Evolutionary conservation across 37 sponge, comb jelly and placozoan species (phyloP).

Genomic region (Oopsacas minuta): DNA sequence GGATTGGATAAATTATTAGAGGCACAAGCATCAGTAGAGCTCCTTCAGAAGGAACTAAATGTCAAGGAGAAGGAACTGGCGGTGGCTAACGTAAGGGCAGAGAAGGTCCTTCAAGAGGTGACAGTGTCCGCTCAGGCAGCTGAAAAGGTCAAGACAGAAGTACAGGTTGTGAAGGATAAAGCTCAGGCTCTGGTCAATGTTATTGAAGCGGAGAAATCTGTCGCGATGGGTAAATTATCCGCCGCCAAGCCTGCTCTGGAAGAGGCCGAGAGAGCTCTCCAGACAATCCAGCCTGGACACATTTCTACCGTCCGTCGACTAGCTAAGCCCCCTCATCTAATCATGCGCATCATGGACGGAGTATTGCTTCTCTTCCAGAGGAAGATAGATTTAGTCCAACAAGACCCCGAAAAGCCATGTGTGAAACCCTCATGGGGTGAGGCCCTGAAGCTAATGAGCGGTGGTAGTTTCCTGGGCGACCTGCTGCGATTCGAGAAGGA

Average conservation of each 20-base stretch:
- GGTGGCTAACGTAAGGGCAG: constrained; percentile 76
- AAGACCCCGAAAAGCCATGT: constrained; percentile 77
- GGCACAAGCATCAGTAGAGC: constrained; percentile 70
- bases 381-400: constrained; percentile 24
- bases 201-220: constrained; percentile 73
- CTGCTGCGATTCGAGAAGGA: constrained; percentile 91
- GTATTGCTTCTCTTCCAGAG: constrained; percentile 83
- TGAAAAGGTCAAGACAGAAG: constrained; percentile 92
- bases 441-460: constrained; percentile 93
- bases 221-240: constrained; percentile 81
- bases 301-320: constrained; percentile 95
- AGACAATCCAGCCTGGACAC: constrained; percentile 92
- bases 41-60: constrained; percentile 73
- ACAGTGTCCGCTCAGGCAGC: constrained; percentile 93
- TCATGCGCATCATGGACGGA: constrained; percentile 99
- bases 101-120: constrained; percentile 83
- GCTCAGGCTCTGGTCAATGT: constrained; percentile 92
- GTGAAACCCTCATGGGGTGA: constrained; percentile 84
- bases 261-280: constrained; percentile 89
- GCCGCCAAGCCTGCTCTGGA: constrained; percentile 86
- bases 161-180: constrained; percentile 96
- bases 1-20: constrained; percentile 89
- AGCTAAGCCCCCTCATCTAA: constrained; percentile 95
- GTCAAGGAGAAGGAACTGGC: constrained; percentile 91
- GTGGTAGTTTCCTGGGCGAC: constrained; percentile 59